These are phyloP conservation scores for Ciconia maguari DNA, from an alignment of 2,113 vertebrate genomes.

Conservation along the genomic window DNA sequence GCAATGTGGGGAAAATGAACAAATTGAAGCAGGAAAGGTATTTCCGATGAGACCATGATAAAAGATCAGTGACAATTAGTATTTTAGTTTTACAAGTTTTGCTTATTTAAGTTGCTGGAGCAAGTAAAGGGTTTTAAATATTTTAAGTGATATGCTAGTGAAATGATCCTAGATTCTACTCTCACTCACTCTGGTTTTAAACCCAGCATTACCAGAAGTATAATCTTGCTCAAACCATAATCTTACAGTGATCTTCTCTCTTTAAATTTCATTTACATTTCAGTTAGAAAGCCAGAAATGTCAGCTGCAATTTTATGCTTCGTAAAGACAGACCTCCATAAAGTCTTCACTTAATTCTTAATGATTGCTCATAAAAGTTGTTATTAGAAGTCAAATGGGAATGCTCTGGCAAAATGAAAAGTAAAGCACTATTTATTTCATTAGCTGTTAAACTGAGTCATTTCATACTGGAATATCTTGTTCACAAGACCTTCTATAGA, in stretches of 20 bases:
- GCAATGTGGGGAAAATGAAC: neutral
- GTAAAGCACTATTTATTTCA: neutral
- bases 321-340: neutral
- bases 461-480: neutral
- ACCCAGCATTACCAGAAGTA: neutral
- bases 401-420: neutral
- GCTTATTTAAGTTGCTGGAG: neutral
- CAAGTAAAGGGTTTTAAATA: neutral
- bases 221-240: neutral
- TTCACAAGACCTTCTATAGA: neutral
- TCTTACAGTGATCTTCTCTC: neutral
- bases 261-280: neutral
- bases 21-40: neutral
- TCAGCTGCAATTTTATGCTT: neutral
- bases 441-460: neutral
- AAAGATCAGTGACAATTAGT: neutral
- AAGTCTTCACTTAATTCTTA: neutral
- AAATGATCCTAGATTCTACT: neutral
- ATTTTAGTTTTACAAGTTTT: neutral
- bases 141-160: neutral
- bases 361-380: neutral
- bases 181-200: neutral
- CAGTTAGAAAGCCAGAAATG: neutral
- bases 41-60: neutral
- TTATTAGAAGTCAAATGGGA: neutral